Evolutionary conservation across 2,113 vertebrate genomes (phyloP).

Genomic region (Petrocephalus zakoni): DNA sequence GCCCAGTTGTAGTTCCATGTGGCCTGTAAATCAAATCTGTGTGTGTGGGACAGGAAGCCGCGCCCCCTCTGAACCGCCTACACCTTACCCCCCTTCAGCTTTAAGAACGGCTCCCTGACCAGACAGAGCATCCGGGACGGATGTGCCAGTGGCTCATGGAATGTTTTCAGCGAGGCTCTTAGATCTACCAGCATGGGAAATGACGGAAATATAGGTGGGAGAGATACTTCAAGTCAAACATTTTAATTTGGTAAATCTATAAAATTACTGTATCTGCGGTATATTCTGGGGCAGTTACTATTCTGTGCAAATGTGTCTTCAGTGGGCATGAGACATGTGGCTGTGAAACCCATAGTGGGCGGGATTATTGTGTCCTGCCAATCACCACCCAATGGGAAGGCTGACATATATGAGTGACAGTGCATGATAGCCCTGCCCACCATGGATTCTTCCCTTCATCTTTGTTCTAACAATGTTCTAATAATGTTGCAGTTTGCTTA

Average conservation of each 20-base stretch:
- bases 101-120: slow-evolving; percentile 91
- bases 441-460: neutral
- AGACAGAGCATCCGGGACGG: slow-evolving; percentile 80
- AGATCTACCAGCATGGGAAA: slow-evolving; percentile 74
- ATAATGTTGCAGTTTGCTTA: neutral
- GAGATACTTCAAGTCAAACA: neutral
- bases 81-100: slow-evolving; percentile 58
- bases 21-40: neutral
- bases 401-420: neutral
- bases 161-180: slow-evolving; percentile 70
- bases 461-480: neutral
- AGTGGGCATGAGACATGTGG: neutral
- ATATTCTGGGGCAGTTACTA: neutral
- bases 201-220: slow-evolving; percentile 74
- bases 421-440: neutral
- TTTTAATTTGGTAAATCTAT: neutral
- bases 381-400: neutral
- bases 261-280: neutral
- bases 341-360: neutral
- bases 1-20: neutral
- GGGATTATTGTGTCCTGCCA: neutral
- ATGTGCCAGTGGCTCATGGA: slow-evolving; percentile 78
- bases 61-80: neutral
- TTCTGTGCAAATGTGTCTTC: neutral
- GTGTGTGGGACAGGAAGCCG: neutral